A percentile compares a stretch with the other conserved stretches of the same genome.
Conservation (phyloP, 2,113 vertebrate species). For the Trematocara macrostoma region DNA sequence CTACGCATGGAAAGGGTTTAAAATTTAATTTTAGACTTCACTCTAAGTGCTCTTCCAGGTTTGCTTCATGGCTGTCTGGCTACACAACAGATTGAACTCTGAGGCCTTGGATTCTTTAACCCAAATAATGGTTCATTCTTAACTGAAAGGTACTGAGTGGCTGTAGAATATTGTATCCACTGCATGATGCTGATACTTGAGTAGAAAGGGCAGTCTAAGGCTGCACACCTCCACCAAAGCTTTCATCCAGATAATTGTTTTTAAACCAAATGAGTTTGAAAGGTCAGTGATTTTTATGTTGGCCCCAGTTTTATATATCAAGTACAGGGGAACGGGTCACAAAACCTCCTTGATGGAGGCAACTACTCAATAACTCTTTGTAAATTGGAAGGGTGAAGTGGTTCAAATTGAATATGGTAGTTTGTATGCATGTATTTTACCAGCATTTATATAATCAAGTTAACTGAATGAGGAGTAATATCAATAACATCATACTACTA, state of each 20-base stretch:
- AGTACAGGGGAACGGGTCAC: background rate
- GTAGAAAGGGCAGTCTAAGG: background rate
- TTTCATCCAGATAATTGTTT: background rate
- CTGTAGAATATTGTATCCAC: background rate
- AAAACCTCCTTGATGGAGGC: background rate
- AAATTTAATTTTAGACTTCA: background rate
- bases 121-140: background rate
- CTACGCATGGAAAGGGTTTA: too few relatives aligned
- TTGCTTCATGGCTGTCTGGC: background rate
- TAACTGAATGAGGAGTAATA: background rate
- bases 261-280: background rate
- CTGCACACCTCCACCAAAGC: background rate
- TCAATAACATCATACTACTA: background rate
- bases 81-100: background rate
- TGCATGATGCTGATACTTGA: background rate
- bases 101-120: background rate
- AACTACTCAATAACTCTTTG: background rate
- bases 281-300: background rate
- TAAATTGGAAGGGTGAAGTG: background rate
- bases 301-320: background rate
- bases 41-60: background rate
- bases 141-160: background rate
- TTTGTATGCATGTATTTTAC: background rate
- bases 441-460: background rate
- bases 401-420: background rate